A percentile compares a stretch with the other conserved stretches of the same genome.
phyloP scores from a whole-genome alignment of 2,888 invertebrate species.

The Belgica antarctica region DNA sequence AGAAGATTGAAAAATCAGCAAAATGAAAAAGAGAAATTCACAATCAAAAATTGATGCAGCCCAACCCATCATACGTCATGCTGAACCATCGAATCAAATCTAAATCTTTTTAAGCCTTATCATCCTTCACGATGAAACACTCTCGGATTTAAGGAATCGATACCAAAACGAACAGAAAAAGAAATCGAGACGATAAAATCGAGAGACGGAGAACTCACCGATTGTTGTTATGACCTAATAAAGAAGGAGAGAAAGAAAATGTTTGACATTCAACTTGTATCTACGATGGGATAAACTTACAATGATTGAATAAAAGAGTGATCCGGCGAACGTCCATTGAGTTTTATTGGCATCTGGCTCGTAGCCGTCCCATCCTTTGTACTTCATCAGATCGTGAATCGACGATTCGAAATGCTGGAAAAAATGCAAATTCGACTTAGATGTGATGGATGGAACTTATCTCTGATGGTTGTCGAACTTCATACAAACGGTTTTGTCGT shows the following conservation, averaged over 20 bases:
- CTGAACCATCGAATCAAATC: neutral
- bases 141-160: too few relatives aligned
- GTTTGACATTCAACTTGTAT: too few relatives aligned
- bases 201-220: conserved; percentile 62
- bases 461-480: too few relatives aligned
- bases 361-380: conserved; percentile 86
- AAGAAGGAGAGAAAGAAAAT: too few relatives aligned
- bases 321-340: conserved; percentile 86
- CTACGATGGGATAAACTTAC: too few relatives aligned
- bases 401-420: conserved; percentile 64
- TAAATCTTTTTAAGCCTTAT: too few relatives aligned
- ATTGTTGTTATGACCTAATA: conserved; percentile 96
- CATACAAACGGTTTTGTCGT: neutral
- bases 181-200: neutral
- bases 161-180: too few relatives aligned
- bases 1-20: conserved; percentile 39
- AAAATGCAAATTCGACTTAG: neutral
- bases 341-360: conserved; percentile 57
- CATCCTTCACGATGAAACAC: too few relatives aligned
- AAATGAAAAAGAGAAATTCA: conserved; percentile 7
- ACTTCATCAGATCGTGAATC: conserved; percentile 78
- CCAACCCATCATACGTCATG: neutral
- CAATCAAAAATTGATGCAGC: neutral
- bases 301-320: conserved; percentile 91
- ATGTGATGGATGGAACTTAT: too few relatives aligned